These are phyloP conservation scores for Amniataba percoides DNA, from an alignment of 2,797 vertebrate genomes.

Conservation along the genomic window DNA sequence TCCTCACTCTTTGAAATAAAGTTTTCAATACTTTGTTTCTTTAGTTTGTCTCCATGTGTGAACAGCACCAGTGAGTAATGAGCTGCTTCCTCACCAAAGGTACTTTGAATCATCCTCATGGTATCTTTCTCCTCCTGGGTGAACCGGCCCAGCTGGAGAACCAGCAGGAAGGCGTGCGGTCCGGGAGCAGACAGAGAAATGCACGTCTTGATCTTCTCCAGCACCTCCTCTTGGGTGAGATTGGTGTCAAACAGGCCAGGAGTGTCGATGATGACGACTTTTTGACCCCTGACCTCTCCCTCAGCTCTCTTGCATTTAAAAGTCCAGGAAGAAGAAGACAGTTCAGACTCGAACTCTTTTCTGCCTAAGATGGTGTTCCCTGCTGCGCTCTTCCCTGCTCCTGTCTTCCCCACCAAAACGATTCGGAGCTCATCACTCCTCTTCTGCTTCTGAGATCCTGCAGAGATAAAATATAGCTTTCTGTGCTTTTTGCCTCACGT, in stretches of 20 bases:
- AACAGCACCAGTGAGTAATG: constrained; percentile 57
- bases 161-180: constrained; percentile 67
- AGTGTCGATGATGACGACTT: constrained; percentile 55
- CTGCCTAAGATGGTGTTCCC: constrained; percentile 66
- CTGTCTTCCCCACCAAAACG: constrained; percentile 64
- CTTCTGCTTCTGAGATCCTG: constrained; percentile 46
- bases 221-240: constrained; percentile 41
- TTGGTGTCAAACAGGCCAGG: constrained; percentile 66
- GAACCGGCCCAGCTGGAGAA: constrained; percentile 62
- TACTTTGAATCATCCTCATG: constrained; percentile 40
- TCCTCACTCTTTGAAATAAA: constrained; percentile 57
- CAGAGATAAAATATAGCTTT: constrained; percentile 32
- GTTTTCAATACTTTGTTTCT: constrained; percentile 58
- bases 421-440: constrained; percentile 44
- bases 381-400: constrained; percentile 65
- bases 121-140: constrained; percentile 62
- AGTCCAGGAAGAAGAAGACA: constrained; percentile 61
- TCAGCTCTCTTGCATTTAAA: constrained; percentile 38
- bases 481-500: neutral
- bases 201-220: constrained; percentile 47
- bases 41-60: constrained; percentile 68
- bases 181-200: constrained; percentile 54
- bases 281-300: constrained; percentile 25
- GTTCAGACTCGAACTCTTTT: constrained; percentile 51
- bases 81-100: constrained; percentile 45